Conservation (phyloP, 2,888 invertebrate genomes). For the Melanotus villosus region DNA sequence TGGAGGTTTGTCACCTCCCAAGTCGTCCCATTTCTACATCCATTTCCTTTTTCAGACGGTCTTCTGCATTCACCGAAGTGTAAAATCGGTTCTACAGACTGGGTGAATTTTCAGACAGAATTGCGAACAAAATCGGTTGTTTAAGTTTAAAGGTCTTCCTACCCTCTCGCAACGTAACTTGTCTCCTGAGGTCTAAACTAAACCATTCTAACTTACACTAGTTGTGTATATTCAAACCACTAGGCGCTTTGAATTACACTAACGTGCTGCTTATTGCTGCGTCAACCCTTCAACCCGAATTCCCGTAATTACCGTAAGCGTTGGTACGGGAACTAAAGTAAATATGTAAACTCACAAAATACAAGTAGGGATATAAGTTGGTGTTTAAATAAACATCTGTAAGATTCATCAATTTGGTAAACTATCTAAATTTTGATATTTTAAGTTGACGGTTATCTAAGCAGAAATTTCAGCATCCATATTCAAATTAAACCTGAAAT, state of each 20-base stretch:
- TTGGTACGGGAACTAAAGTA: not conserved
- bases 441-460: too few species aligned
- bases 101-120: constrained; percentile 3
- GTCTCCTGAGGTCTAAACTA: constrained; percentile 2
- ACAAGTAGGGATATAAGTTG: constrained; percentile 7
- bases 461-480: too few species aligned
- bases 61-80: constrained; percentile 11
- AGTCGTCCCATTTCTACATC: constrained; percentile 9
- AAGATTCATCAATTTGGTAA: not conserved
- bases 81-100: constrained; percentile 18
- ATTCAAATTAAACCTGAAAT: too few species aligned
- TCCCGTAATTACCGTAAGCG: constrained; percentile 3
- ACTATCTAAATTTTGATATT: too few species aligned
- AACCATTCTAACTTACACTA: not conserved
- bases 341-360: constrained; percentile 10
- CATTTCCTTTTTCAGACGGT: constrained; percentile 17
- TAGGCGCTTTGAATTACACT: not conserved
- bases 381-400: not conserved
- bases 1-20: constrained; percentile 16
- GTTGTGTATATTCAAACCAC: constrained; percentile 18
- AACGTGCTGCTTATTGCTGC: constrained; percentile 15
- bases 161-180: not conserved
- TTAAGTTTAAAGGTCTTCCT: constrained; percentile 8
- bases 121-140: constrained; percentile 23
- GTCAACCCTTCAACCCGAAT: constrained; percentile 2